Percentiles rank a stretch among this genome's conserved stretches.
Evolutionary conservation across 2,113 vertebrate species (phyloP).

Genomic region (Petrocephalus zakoni): DNA sequence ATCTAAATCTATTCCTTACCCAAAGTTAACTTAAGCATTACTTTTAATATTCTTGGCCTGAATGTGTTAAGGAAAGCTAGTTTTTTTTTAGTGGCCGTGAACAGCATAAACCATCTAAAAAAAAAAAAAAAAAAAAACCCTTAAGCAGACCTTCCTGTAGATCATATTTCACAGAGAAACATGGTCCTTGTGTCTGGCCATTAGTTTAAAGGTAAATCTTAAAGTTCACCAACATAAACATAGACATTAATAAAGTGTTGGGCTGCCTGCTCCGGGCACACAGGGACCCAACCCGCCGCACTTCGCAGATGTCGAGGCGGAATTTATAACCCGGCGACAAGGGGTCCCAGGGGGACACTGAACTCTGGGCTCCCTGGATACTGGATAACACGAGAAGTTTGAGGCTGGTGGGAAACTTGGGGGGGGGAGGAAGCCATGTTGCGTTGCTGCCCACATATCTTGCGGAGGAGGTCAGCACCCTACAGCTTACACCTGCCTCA

Average conservation of each 20-base stretch:
- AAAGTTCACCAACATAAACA: background rate
- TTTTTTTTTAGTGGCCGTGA: background rate
- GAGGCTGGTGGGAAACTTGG: background rate
- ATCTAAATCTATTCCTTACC: background rate
- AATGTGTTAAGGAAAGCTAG: background rate
- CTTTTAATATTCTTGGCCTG: slow-evolving; percentile 2
- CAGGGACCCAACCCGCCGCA: background rate
- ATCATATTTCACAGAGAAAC: background rate
- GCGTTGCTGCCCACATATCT: background rate
- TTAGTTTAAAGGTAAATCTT: slow-evolving; percentile 4
- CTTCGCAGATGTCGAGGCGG: background rate
- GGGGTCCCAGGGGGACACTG: background rate
- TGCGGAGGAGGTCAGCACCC: background rate
- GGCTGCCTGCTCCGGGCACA: background rate
- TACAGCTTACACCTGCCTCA: background rate
- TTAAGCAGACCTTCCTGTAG: background rate
- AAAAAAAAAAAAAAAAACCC: background rate
- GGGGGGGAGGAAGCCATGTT: background rate
- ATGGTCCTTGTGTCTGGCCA: background rate
- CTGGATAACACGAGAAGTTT: background rate
- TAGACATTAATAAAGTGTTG: background rate
- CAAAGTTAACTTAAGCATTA: background rate
- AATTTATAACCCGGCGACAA: slow-evolving; percentile 7
- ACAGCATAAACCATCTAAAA: background rate
- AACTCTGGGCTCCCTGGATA: background rate